Evolutionary conservation across 2,113 vertebrate genomes (phyloP), one percentile per base, ranked within the genome.

Genomic region (Callorhinus ursinus): DNA sequence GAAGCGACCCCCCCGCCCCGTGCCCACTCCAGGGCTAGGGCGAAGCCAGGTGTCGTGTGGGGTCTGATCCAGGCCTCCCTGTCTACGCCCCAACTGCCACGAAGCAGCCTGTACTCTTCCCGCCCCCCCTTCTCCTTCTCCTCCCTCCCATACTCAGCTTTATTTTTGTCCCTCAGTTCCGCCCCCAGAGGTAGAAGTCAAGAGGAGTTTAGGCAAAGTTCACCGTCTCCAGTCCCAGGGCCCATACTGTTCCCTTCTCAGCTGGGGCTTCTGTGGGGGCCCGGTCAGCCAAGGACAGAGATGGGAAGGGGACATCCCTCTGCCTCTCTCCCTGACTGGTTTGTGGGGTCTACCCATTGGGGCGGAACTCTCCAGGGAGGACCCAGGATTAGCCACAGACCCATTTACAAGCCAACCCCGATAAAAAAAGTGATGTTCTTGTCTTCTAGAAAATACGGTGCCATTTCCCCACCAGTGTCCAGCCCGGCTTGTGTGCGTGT

Each of bases 391-490:
- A 49, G 42, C 28, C 55, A 42, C n/a, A n/a, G 0, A 36, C 53
- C 55, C 88, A 19, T 5, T 84, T 81, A 7, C 69, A 96, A 97
- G 15, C 42, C n/a, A n/a, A 59, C 71, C 96, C 90, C 80, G 89
- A 94, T 85, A 65, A 85, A 90, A 90, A 39, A 97, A 88, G 59
- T 53, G 76, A 46, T 53, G 22, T 88, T 92, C 74, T 31, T 72
- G 71, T 85, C 69, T 85, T 93, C 97, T 90, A 72, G 88, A 97
- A 98, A 98, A 94, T 61, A 97, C 74, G 94, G 91, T 71, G 93
- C 33, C 0, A 0, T 3, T n/a, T 96, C 95, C 74, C 81, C n/a
- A 79, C 94, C 97, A 77, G 18, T 82, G 93, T 63, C 82, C 36
- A 61, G 72, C 80, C n/a, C 31, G 21, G 85, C 95, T 81, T 82